Base-by-base conservation (phyloP, 2,888 invertebrate species). In the Chorisops tibialis region DNA sequence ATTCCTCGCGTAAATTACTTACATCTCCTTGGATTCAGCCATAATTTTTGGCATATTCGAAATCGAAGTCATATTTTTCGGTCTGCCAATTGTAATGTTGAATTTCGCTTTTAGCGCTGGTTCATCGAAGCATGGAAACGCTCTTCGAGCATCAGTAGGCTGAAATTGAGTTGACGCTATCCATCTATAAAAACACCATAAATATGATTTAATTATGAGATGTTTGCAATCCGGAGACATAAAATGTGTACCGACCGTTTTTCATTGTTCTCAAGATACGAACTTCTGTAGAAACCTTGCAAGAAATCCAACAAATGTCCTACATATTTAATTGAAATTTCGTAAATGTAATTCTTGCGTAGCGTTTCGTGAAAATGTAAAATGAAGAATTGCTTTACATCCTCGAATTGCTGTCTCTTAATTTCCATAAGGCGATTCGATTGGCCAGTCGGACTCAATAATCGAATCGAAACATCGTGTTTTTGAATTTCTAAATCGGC, bases 51-150 rank as follows among this genome's bases (percentile, higher is more conserved):
- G 88, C 91, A 91, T 91, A 71, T 91, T 91, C 21, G 91, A 91
- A 37, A 91, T 82, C 1, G 89, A 84, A 24, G 85, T 82, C 87
- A 93, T 85, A 70, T 87, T 85, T 54, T 75, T 75, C 0, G 85
- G 85, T 19, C 91, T 79, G 0, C 88, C 91, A 50, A 93, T 84
- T 74, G 85, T 88, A 70, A 93, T 83, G 67, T 87, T 86, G 71
- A 93, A 93, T 65, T 81, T 83, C 0, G 92, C 92, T 74, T 93
- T 93, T 54, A 91, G 76, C 0, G 88, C 88, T 0, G 93, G 93
- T 74, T 93, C 92, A 75, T 93, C 93, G 79, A 91, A 92, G 76
- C 92, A 93, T 0, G 92, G 93, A 77, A 93, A 92, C 4, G 91
- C 90, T 63, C 87, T 83, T 14, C 90, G 81, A 0, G 91, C 91